Evolutionary conservation across 2,797 vertebrate species (phyloP), one percentile per base, ranked within the genome.

Genomic region (Spinus pinus): DNA sequence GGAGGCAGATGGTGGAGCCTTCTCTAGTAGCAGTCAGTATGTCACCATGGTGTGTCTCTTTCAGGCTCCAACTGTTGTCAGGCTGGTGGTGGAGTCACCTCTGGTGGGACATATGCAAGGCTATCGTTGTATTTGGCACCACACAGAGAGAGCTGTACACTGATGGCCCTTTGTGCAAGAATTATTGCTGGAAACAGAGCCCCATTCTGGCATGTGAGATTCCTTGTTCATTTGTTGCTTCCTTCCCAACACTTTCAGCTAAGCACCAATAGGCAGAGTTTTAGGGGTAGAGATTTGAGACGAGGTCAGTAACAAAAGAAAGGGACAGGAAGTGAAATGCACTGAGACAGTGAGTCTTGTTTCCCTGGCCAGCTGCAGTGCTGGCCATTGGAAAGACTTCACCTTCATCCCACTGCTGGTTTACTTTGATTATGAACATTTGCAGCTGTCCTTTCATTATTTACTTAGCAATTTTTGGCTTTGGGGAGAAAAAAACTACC

Each of bases 31-130:
- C n/a, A 66, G 69, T 95, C 88, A 88, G 74, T 79, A 21, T 92
- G 91, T 56, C 90, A 64, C 51, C 2, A 0, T 77, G 66, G 47
- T 81, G 28, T 79, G 80, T 81, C 73, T 95, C 73, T 85, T 81
- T 69, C 93, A 95, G 82, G 58, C 73, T 93, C 82, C 91, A 93
- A 79, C 93, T 95, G 91, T 91, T 88, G 70, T 51, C 62, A 88
- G 77, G 42, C 91, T 95, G 88, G 33, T 90, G 73, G 39, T 65
- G 56, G 73, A 88, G 80, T 90, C 84, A 91, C 86, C 93, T 90
- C 22, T 81, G 70, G 21, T 93, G 90, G 94, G 88, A 75, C 82
- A 90, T 81, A 81, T 41, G 82, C 90, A 81, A 47, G 80, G 70
- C 30, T 74, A 39, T 62, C 10, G 1, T 47, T 23, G 58, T 81